Base-by-base conservation (phyloP, 1,140 invertebrate genomes). In the Tribolium madens region DNA sequence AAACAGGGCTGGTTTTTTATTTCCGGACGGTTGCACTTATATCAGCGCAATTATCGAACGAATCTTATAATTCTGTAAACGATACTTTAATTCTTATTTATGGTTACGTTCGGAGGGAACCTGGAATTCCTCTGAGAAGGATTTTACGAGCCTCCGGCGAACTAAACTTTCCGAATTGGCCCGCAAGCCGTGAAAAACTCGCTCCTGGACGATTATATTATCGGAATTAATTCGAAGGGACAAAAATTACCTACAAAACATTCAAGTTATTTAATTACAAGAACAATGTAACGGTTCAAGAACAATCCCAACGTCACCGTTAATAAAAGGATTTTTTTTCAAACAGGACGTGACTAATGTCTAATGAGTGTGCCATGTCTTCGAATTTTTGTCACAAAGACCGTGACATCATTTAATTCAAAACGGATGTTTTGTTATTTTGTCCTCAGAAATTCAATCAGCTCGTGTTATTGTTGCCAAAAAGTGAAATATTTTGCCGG, bases 81-180 rank as follows among this genome's bases (percentile, higher is more conserved):
- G 57, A 64, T 64, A 64, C 57, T 64, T 64, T 64, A 64, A 64
- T 64, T 64, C 57, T 64, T 64, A 64, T 64, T 64, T 64, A 64
- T 64, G 57, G 57, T 64, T 33, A 64, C 18, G 18, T 64, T 64
- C 57, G 57, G 26, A 9, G 53, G 18, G 53, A 15, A 21, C 18
- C 10, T 1, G 53, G 26, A 64, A 64, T 64, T 64, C 57, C 57
- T 31, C 57, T 10, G 57, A 26, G 57, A 5, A 2, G 10, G 26
- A 33, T 26, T 64, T 64, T 64, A 64, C 57, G 57, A 64, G 9
- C 26, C 57, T 64, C 57, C 26, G 12, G 57, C 26, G 57, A 13
- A 5, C 21, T 26, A 26, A 64, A 64, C 21, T 64, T 64, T 64
- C 21, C n/a, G 31, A 60, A 18, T 31, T 18, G 17, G n/a, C 10